Base-by-base conservation (phyloP, 2,888 invertebrate genomes). In the Lithophane semibrunnea region DNA sequence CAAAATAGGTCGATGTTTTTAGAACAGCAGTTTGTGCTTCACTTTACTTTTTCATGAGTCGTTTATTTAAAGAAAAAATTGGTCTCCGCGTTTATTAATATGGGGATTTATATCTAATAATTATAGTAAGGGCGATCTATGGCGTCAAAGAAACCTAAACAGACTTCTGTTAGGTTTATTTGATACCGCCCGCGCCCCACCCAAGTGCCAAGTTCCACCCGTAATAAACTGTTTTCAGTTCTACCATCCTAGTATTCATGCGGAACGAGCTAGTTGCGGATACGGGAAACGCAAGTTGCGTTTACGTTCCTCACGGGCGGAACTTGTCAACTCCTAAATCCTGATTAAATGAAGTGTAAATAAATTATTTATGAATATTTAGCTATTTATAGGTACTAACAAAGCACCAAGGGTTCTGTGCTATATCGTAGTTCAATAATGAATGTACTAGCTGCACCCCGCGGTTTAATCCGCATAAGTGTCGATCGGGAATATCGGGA, bases 201-300 rank as follows among this genome's bases (percentile, higher is more conserved):
- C 18, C 13, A 54, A 63, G 44, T 75, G 44, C 10, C 13, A 29
- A 44, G 42, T 77, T 77, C 7, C n/a, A 44, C 29, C 29, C 44
- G 29, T 49, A 52, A 13, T 58, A 16, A 61, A 42, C 66, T 63
- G 18, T 79, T 75, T 37, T 56, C 44, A 63, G 21, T 76, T 58
- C 68, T 79, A 67, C 21, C n/a, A 9, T 52, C 82, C 82, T 79
- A 49, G 82, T 79, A 68, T 21, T 44, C 9, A 44, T 67, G 82
- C 82, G 79, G 82, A 63, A 29, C 16, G 21, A 66, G 7, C n/a
- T n/a, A 29, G 82, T 18, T 81, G 82, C 80, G 80, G 65, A 65
- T 77, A 7, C 29, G 37, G 24, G 42, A 71, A 71, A 54, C 21
- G 69, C 44, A n/a, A 24, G 4, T 60, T 44, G 75, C 47, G 63